Base-by-base conservation (phyloP, 2,113 vertebrate genomes). In the Grantiella picta region DNA sequence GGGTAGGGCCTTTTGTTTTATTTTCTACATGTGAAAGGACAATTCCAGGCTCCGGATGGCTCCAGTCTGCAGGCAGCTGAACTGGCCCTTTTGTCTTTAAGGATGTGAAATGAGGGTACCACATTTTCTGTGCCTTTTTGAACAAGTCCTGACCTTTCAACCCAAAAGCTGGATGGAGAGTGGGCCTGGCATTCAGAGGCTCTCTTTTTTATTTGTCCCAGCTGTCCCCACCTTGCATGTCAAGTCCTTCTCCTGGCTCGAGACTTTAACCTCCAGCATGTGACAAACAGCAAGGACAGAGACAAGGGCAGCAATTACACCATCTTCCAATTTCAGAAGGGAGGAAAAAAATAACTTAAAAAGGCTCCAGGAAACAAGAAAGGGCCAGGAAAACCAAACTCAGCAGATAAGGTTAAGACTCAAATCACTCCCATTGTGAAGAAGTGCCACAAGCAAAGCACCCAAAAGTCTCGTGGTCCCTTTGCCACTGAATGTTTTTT, bases 181-280 rank as follows among this genome's bases (percentile, higher is more conserved):
- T 60, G 45, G 86, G 97, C 82, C 95, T 97, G 98, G 96, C 96
- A 72, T 76, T 82, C 31, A 4, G 53, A 86, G 33, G 33, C 18
- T 85, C 93, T 97, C 91, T 95, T 92, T 95, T 94, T 97, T 97
- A 98, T 97, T 97, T 98, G 98, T 97, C 98, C 98, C 97, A 97
- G 97, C 96, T 97, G 97, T 97, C 97, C 98, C 97, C 97, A 98
- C 96, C 98, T 98, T 97, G 93, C 66, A 33, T 69, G 88, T 97
- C 94, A 94, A 96, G 92, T 95, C 97, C 96, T 97, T 94, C 97
- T 96, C 97, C 97, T 97, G 96, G 96, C 98, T 98, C 45, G 24
- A 97, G 97, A 96, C 95, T 98, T 98, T 96, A 98, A 98, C 98
- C 98, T 98, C 97, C 69, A 33, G 92, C 86, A 42, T 95, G 97